Evolutionary conservation across 2,888 invertebrate species (phyloP).

Genomic region (Platycnemis pennipes): DNA sequence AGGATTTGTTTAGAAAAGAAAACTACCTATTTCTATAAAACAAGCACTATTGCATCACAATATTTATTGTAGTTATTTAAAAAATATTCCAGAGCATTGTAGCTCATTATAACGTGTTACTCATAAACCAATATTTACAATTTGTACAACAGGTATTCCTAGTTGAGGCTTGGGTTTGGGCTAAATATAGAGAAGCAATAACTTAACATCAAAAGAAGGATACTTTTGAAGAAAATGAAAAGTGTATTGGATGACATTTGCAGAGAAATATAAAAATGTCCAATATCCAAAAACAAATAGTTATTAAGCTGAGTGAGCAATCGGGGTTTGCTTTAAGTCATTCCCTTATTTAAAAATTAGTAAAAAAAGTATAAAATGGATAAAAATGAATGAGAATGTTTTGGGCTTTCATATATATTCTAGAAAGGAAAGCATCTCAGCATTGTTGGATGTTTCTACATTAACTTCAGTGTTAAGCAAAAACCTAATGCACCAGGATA

Average conservation of each 20-base stretch:
- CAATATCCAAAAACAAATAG: not conserved
- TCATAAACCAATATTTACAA: slow-evolving; percentile 54
- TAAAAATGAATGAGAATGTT: not conserved
- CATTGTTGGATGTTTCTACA: not conserved
- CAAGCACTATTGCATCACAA: slow-evolving; percentile 50
- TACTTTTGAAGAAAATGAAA: not conserved
- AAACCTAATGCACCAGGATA: not conserved
- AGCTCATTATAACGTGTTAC: slow-evolving; percentile 23
- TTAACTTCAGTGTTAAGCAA: slow-evolving; percentile 8
- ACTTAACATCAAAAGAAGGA: not conserved
- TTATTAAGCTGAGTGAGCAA: not conserved
- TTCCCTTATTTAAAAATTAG: not conserved
- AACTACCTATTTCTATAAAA: slow-evolving; percentile 48
- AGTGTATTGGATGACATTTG: not conserved
- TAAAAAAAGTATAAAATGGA: not conserved
- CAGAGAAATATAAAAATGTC: not conserved
- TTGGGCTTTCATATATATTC: not conserved
- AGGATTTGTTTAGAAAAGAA: slow-evolving; percentile 37
- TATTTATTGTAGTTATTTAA: slow-evolving; percentile 52
- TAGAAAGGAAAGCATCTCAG: not conserved
- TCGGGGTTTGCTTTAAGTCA: not conserved
- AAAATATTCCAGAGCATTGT: slow-evolving; percentile 63
- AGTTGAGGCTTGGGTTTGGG: not conserved
- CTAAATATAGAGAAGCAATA: slow-evolving; percentile 6
- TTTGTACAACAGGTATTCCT: slow-evolving; percentile 56